Percentiles rank a stretch among this genome's conserved stretches.
Evolutionary conservation across 2,888 invertebrate species (phyloP).

Genomic region (Eristalinus aeneus): DNA sequence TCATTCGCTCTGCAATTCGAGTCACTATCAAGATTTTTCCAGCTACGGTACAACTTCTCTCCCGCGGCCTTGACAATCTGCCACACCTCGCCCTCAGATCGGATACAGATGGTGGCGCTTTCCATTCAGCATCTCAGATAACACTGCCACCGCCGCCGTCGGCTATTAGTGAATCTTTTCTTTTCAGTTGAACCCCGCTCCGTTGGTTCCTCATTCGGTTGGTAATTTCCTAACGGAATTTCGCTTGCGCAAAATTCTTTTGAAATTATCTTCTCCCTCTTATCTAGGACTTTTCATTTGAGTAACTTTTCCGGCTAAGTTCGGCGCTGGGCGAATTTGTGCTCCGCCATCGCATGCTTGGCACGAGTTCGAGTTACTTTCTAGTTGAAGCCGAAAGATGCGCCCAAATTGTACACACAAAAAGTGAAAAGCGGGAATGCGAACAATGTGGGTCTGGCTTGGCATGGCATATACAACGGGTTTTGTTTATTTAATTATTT

Average conservation of each 20-base stretch:
- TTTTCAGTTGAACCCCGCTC: not conserved
- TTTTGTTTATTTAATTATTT: slow-evolving; percentile 63
- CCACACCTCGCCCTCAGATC: slow-evolving; percentile 4
- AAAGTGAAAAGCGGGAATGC: not conserved
- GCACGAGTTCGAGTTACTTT: slow-evolving; percentile 55
- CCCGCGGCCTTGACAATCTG: not conserved
- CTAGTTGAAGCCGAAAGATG: slow-evolving; percentile 9
- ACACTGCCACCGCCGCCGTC: slow-evolving; percentile 1
- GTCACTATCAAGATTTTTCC: not conserved
- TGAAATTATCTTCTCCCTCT: slow-evolving; percentile 59
- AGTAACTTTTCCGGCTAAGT: slow-evolving; percentile 64
- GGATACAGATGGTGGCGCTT: slow-evolving; percentile 44
- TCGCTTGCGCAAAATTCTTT: slow-evolving; percentile 55
- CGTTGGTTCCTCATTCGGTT: not conserved
- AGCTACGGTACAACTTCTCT: not conserved
- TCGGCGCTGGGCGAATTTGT: slow-evolving; percentile 36
- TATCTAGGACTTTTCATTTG: slow-evolving; percentile 66
- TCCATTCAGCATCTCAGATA: not conserved
- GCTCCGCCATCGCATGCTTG: slow-evolving; percentile 39
- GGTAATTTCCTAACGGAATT: slow-evolving; percentile 60
- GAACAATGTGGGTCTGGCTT: not conserved
- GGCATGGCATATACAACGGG: not conserved
- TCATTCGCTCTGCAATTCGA: not conserved
- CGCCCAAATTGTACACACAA: slow-evolving; percentile 13
- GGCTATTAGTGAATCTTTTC: slow-evolving; percentile 51